These are phyloP conservation scores for Drosophila sp. DNA, from an alignment of 1,140 invertebrate species.

Conservation along the genomic window DNA sequence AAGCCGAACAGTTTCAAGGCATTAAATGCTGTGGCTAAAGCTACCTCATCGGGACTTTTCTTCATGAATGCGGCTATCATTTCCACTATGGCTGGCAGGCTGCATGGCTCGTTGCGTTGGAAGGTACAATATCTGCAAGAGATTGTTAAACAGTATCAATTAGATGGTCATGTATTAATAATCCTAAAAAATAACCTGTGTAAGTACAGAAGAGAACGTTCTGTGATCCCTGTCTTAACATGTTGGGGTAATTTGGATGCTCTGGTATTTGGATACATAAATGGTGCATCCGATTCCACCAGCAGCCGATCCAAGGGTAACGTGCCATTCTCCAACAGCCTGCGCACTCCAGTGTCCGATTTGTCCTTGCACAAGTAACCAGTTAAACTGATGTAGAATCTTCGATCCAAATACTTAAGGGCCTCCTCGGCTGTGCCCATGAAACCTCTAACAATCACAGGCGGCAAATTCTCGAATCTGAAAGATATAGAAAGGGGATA, in stretches of 20 bases:
- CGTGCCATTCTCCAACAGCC: slow-evolving; percentile 90
- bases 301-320: slow-evolving; percentile 93
- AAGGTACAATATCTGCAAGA: slow-evolving; percentile 93
- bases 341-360: slow-evolving; percentile 93
- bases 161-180: neutral
- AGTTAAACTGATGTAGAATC: slow-evolving; percentile 94
- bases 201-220: slow-evolving; percentile 86
- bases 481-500: neutral
- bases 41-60: slow-evolving; percentile 94
- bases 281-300: slow-evolving; percentile 96
- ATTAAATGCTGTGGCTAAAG: slow-evolving; percentile 95
- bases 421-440: slow-evolving; percentile 94
- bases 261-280: slow-evolving; percentile 97
- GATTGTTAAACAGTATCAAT: neutral
- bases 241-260: slow-evolving; percentile 94
- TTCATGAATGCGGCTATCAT: slow-evolving; percentile 96
- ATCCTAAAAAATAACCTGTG: slow-evolving; percentile 61
- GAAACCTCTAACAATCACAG: slow-evolving; percentile 96
- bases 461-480: slow-evolving; percentile 87
- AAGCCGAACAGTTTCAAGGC: slow-evolving; percentile 96
- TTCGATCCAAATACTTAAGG: slow-evolving; percentile 92
- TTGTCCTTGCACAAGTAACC: slow-evolving; percentile 89
- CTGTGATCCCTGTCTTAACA: slow-evolving; percentile 93
- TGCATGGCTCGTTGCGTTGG: slow-evolving; percentile 97
- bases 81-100: slow-evolving; percentile 95